These are phyloP conservation scores for Papilio xuthus DNA, from an alignment of 1,140 invertebrate species.

Conservation along the genomic window DNA sequence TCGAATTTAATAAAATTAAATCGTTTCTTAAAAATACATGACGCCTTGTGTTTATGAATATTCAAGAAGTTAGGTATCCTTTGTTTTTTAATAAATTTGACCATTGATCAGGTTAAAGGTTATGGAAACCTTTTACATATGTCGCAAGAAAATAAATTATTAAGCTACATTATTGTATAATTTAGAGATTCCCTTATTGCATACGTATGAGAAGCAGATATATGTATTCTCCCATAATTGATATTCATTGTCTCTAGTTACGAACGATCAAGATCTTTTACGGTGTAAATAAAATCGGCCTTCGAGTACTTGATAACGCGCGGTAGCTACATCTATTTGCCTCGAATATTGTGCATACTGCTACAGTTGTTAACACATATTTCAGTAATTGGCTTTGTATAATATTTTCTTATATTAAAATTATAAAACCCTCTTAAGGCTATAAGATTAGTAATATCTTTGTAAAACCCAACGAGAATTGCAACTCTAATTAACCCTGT, in stretches of 20 bases:
- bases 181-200: not conserved
- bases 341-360: not conserved
- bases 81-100: too few species aligned
- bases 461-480: too few species aligned
- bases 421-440: too few species aligned
- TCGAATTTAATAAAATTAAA: too few species aligned
- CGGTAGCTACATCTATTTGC: not conserved
- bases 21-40: too few species aligned
- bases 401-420: too few species aligned
- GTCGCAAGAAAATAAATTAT: not conserved
- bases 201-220: not conserved
- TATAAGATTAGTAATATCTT: too few species aligned
- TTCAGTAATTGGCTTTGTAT: not conserved
- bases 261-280: conserved; percentile 6
- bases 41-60: too few species aligned
- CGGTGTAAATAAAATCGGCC: not conserved
- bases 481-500: not conserved
- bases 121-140: not conserved
- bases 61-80: too few species aligned
- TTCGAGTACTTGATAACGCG: not conserved
- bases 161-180: not conserved
- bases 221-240: not conserved
- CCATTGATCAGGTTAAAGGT: not conserved
- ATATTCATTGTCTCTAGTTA: not conserved
- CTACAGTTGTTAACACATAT: not conserved